Evolutionary conservation across 1,140 invertebrate genomes (phyloP).

Genomic region (Andricus grossulariae): DNA sequence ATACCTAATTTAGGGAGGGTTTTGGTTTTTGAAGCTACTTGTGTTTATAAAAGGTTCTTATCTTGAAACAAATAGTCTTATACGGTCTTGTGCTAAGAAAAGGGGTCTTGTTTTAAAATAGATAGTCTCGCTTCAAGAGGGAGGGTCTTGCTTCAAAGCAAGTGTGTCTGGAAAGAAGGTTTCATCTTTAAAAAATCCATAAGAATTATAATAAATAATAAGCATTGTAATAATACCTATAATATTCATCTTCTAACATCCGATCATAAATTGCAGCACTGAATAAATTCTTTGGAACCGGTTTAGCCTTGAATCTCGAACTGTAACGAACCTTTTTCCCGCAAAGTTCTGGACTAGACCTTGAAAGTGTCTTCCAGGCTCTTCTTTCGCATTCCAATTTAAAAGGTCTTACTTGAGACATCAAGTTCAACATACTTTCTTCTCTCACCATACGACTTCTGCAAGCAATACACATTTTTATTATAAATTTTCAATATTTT

Average conservation of each 20-base stretch:
- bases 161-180: too few relatives aligned
- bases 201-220: conserved; percentile 34
- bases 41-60: too few relatives aligned
- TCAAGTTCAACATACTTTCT: conserved; percentile 69
- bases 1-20: too few relatives aligned
- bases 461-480: conserved; percentile 35
- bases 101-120: too few relatives aligned
- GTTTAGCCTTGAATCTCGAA: conserved; percentile 80
- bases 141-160: too few relatives aligned
- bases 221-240: conserved; percentile 76
- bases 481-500: not conserved
- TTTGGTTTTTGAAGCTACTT: too few relatives aligned
- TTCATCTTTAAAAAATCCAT: not conserved
- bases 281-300: conserved; percentile 82
- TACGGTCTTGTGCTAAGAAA: too few relatives aligned
- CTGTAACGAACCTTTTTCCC: conserved; percentile 53
- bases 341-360: conserved; percentile 78
- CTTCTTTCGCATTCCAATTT: conserved; percentile 70
- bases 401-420: conserved; percentile 79
- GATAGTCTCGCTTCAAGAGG: too few relatives aligned
- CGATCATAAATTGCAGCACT: conserved; percentile 83
- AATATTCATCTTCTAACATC: conserved; percentile 83
- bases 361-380: conserved; percentile 70
- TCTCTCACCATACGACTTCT: conserved; percentile 72
- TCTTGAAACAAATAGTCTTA: too few relatives aligned